phyloP scores from a whole-genome alignment of 2,113 vertebrate species.

The Strix aluco region DNA sequence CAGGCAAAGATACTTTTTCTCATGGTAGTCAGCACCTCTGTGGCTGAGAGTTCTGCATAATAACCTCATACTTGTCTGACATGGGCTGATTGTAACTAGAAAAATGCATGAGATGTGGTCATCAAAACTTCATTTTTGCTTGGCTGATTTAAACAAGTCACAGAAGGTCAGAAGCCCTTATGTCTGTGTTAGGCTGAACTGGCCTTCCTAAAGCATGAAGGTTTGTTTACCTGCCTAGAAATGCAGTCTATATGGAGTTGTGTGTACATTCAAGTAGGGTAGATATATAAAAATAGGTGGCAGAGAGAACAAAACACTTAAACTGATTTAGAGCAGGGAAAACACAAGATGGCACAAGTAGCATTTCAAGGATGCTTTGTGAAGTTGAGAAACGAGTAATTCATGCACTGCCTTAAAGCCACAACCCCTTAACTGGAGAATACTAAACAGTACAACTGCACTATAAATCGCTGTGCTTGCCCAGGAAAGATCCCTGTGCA shows the following conservation, averaged over 20 bases:
- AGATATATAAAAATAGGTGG: conserved; percentile 2
- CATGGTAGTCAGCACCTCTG: neutral
- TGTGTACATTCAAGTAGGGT: neutral
- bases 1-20: neutral
- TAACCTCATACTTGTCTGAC: neutral
- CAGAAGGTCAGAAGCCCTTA: neutral
- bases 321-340: conserved; percentile 60
- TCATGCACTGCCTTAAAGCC: conserved; percentile 22
- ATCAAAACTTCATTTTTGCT: neutral
- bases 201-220: neutral
- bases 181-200: neutral
- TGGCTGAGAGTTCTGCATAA: neutral
- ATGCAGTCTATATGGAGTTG: neutral
- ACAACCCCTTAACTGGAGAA: neutral
- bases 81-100: neutral
- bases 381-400: conserved; percentile 26
- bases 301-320: conserved; percentile 56
- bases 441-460: neutral
- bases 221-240: neutral
- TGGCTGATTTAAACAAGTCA: neutral
- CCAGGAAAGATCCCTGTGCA: neutral
- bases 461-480: neutral
- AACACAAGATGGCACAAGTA: conserved; percentile 71
- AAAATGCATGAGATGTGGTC: neutral
- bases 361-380: conserved; percentile 57